Base-by-base conservation (phyloP, 2,888 invertebrate genomes). In the Eupsilia transversa region DNA sequence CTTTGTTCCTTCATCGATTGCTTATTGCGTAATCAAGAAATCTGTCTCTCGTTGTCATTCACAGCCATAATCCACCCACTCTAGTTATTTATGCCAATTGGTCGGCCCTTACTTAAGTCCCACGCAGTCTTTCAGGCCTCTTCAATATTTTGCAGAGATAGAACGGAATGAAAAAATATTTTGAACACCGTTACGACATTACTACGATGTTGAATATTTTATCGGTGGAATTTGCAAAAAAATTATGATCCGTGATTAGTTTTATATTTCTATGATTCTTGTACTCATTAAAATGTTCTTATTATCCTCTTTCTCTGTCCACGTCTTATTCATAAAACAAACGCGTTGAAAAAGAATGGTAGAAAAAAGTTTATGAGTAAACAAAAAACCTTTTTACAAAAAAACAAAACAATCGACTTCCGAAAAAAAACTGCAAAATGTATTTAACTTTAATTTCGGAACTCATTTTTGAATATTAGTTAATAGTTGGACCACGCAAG, bases 11-110 rank as follows among this genome's bases (percentile, higher is more conserved):
- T 35, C n/a, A 30, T 72, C 59, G 43, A 79, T 79, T 35, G 20
- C 27, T 52, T 78, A 43, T 73, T 66, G 30, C 33, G 79, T 79
- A 61, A 78, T 74, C 35, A 56, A 75, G 35, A 60, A 61, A 76
- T 71, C 66, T 67, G 65, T 57, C 61, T 63, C 38, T 66, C 49
- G 49, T 61, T 74, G 79, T 80, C 76, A 71, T 66, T 66, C 46
- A 57, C 61, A 76, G 61, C 61, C 61, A 38, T 20, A 60, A 59
- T 54, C 56, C 52, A 14, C 57, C 65, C 46, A 66, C 70, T 66
- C 43, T 30, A n/a, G 35, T 75, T 76, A 79, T 61, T 70, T 61
- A 65, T 46, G 17, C 14, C 52, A 33, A 54, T 49, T 23, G 7
- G 27, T 75, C 3, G 20, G n/a, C 27, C 9, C 38, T 60, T 54